Percentiles rank a stretch among this genome's conserved stretches.
Conservation (phyloP, 1,140 invertebrate genomes). For the Sipha flava region DNA sequence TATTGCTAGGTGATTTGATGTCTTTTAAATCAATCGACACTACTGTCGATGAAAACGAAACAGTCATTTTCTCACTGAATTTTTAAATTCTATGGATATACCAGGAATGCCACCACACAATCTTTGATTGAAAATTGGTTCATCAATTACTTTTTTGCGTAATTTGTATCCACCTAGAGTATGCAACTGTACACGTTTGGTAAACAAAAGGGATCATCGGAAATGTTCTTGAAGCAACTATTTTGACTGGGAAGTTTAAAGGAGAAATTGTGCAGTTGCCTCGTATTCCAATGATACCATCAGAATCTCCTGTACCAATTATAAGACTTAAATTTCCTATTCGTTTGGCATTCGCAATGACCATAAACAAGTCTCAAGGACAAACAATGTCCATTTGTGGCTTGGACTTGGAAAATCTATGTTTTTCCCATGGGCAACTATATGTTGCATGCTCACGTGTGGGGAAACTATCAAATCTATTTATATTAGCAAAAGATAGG, state of each 20-base stretch:
- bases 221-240: too few species aligned
- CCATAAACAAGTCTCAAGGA: too few species aligned
- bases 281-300: slow-evolving; percentile 39
- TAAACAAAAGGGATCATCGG: neutral
- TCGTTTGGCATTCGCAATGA: too few species aligned
- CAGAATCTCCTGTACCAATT: slow-evolving; percentile 44
- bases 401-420: too few species aligned
- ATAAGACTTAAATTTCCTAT: slow-evolving; percentile 47
- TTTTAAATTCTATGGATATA: slow-evolving; percentile 13
- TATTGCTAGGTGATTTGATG: too few species aligned
- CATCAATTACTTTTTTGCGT: neutral
- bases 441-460: slow-evolving; percentile 4
- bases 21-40: too few species aligned
- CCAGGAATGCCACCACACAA: too few species aligned
- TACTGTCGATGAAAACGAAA: neutral
- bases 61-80: neutral
- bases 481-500: too few species aligned
- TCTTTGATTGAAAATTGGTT: slow-evolving; percentile 2
- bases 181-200: slow-evolving; percentile 4
- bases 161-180: too few species aligned
- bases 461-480: neutral
- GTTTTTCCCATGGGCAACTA: too few species aligned
- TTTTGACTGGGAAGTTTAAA: too few species aligned
- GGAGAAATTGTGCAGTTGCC: slow-evolving; percentile 24
- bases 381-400: too few species aligned